Evolutionary conservation across 1,140 invertebrate species (phyloP).

Genomic region (Cydia fagiglandana): DNA sequence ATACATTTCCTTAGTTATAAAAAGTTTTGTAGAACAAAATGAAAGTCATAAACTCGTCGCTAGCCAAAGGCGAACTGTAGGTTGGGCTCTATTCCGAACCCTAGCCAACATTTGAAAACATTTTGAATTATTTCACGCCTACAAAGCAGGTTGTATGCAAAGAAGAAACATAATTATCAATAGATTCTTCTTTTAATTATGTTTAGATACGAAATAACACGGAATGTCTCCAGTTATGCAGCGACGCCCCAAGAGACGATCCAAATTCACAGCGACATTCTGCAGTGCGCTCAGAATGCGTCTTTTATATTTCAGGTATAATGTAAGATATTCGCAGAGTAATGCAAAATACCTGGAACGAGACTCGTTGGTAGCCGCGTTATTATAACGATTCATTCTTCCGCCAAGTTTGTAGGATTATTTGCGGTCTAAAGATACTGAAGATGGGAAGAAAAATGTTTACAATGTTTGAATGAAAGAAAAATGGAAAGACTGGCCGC

Average conservation of each 20-base stretch:
- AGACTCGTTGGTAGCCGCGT: background rate
- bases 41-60: too few species aligned
- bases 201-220: background rate
- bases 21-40: too few species aligned
- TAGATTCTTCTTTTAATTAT: too few species aligned
- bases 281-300: constrained; percentile 21
- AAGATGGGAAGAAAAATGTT: background rate
- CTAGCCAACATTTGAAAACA: too few species aligned
- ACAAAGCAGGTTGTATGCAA: too few species aligned
- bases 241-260: background rate
- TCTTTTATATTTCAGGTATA: constrained; percentile 22
- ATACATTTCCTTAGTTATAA: too few species aligned
- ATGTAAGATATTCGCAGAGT: background rate
- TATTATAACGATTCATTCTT: background rate
- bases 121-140: too few species aligned
- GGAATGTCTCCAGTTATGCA: background rate
- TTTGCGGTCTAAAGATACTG: background rate
- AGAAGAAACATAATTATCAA: too few species aligned
- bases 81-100: too few species aligned
- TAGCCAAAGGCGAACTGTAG: too few species aligned
- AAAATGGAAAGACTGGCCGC: too few species aligned
- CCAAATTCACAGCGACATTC: background rate
- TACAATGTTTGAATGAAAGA: background rate
- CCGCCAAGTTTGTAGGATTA: background rate
- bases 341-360: constrained; percentile 23